A percentile compares a stretch with the other conserved stretches of the same genome.
Conservation (phyloP, 2,797 vertebrate species). For the Sebastes taczanowskii region DNA sequence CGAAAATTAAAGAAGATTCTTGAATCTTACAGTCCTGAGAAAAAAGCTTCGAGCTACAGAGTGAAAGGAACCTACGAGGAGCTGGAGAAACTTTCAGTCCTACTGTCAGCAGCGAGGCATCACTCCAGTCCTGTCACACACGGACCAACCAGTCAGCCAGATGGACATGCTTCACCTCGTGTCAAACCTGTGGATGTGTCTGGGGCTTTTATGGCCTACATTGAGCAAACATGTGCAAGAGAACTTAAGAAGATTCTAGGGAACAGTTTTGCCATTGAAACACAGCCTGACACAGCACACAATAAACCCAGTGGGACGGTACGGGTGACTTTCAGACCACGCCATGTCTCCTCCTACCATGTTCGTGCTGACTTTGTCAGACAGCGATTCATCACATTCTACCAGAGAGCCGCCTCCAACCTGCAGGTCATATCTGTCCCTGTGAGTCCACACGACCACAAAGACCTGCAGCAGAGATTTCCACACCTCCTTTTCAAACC, state of each 20-base stretch:
- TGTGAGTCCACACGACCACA: background rate
- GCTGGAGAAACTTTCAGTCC: conserved; percentile 4
- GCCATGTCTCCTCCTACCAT: rapidly evolving
- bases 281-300: background rate
- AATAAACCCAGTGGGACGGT: background rate
- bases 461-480: conserved; percentile 37
- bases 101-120: background rate
- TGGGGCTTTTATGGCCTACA: conserved; percentile 61
- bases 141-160: background rate
- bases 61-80: conserved; percentile 50
- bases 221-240: conserved; percentile 34
- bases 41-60: background rate
- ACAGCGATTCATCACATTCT: conserved; percentile 76
- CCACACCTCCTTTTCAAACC: conserved; percentile 55
- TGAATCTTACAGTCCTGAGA: rapidly evolving
- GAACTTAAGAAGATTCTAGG: conserved; percentile 51
- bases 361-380: conserved; percentile 32
- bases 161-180: background rate
- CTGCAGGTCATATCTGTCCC: conserved; percentile 38
- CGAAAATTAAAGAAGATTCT: background rate
- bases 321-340: conserved; percentile 37
- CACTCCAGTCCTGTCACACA: background rate
- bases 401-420: conserved; percentile 76
- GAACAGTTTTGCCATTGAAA: conserved; percentile 3
- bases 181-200: conserved; percentile 39